Evolutionary conservation across 2,113 vertebrate genomes (phyloP).

Genomic region (Aepyceros melampus): DNA sequence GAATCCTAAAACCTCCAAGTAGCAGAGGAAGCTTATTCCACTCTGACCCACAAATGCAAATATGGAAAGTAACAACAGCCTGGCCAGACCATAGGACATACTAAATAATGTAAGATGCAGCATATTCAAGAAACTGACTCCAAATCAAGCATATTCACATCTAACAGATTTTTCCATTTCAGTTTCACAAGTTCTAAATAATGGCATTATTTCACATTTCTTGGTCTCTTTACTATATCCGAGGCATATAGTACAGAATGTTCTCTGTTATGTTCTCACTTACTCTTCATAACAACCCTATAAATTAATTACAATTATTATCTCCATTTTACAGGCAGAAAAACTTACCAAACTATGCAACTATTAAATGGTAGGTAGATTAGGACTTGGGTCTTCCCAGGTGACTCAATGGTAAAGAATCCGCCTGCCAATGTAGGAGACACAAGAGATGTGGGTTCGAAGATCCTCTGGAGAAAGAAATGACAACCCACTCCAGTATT

Average conservation of each 20-base stretch:
- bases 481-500: not conserved
- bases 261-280: not conserved
- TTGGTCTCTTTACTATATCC: not conserved
- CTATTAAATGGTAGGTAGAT: not conserved
- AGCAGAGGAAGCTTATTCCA: not conserved
- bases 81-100: not conserved
- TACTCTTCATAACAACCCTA: not conserved
- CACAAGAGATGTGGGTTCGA: not conserved
- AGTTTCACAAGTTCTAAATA: not conserved
- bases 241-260: not conserved
- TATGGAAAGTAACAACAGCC: not conserved
- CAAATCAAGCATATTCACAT: not conserved
- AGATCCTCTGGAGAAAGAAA: not conserved
- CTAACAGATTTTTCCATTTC: not conserved
- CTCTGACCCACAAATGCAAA: conserved; percentile 3
- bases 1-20: not conserved
- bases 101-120: not conserved
- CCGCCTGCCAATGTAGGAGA: not conserved
- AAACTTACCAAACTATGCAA: not conserved
- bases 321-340: not conserved
- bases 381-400: not conserved
- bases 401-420: not conserved
- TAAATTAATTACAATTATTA: not conserved
- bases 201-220: not conserved
- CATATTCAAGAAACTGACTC: conserved; percentile 3